Evolutionary conservation across 2,888 invertebrate genomes (phyloP).

Genomic region (Drosophila mayaguana): DNA sequence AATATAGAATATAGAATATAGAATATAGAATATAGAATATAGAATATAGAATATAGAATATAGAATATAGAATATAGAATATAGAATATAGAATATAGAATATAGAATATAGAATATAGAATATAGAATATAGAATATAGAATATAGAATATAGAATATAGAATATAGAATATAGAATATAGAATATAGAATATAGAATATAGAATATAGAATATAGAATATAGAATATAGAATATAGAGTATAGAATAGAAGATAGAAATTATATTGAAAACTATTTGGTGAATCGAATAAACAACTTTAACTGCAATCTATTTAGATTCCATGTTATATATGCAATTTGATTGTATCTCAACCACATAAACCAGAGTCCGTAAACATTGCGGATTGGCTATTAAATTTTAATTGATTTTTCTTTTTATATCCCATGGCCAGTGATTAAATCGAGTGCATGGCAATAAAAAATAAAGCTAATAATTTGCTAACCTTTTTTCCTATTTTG

Average conservation of each 20-base stretch:
- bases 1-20: slow-evolving; percentile 7
- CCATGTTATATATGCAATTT: background rate
- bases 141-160: slow-evolving; percentile 15
- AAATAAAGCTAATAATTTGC: slow-evolving; percentile 18
- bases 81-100: slow-evolving; percentile 13
- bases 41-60: slow-evolving; percentile 11
- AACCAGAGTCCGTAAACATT: slow-evolving; percentile 1
- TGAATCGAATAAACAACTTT: slow-evolving; percentile 1
- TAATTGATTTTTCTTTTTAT: slow-evolving; percentile 10
- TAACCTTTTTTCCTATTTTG: slow-evolving; percentile 7
- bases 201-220: slow-evolving; percentile 7
- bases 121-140: slow-evolving; percentile 14
- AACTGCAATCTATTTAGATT: background rate
- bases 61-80: slow-evolving; percentile 13
- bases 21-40: slow-evolving; percentile 9
- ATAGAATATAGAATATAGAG: slow-evolving; percentile 5
- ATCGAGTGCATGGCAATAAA: slow-evolving; percentile 21
- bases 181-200: slow-evolving; percentile 9
- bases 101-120: slow-evolving; percentile 12
- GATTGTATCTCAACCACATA: background rate
- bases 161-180: slow-evolving; percentile 13
- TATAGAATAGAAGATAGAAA: background rate
- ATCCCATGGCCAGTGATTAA: background rate
- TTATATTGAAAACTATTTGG: background rate
- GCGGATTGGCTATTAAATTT: slow-evolving; percentile 33